Base-by-base conservation (phyloP, 1,140 invertebrate species). In the Aricia agestis region DNA sequence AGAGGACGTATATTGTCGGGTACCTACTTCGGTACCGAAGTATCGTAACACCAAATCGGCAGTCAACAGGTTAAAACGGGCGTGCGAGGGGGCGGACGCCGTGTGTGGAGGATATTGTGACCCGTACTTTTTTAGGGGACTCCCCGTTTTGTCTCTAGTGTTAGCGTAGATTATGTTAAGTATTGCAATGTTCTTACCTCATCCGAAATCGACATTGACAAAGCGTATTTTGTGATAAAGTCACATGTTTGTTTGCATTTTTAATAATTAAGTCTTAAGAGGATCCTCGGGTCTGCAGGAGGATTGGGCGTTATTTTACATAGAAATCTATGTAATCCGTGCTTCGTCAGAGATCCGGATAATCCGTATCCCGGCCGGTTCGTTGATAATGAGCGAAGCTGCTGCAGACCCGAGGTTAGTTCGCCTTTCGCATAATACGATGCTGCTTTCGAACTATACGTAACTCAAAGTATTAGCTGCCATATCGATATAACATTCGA, bases 381-480 rank as follows among this genome's bases (percentile, higher is more conserved):
- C 11, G 3, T 52, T 4, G 1, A 4, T 52, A 10, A 52, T 1
- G 45, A 52, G 7, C 10, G 45, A 52, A 1, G 1, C 45, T 13
- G 45, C 13, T 52, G 45, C 45, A 13, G 45, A 9, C 45, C 45
- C 45, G 45, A 2, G 45, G 45, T 52, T 15, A 13, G 45, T 52
- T 52, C 45, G 45, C 45, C 45, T 52, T 13, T 19, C 17, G 59
- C 18, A 63, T 63, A 63, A 63, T 63, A 25, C 19, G 18, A 63
- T 63, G 75, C 75, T 74, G 75, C 73, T 73, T 74, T 71, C 72
- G 70, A 71, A 71, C 66, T 74, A 71, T 52, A 61, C 52, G 63
- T 68, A 59, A 52, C 25, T 59, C 66, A 71, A 66, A 67, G 63
- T 63, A 63, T 63, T 63, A 63, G 59, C 59, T 63, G 59, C 59